A percentile compares a stretch with the other conserved stretches of the same genome.
phyloP scores from a whole-genome alignment of 2,113 vertebrate species.

The Gnathonemus longibarbis region DNA sequence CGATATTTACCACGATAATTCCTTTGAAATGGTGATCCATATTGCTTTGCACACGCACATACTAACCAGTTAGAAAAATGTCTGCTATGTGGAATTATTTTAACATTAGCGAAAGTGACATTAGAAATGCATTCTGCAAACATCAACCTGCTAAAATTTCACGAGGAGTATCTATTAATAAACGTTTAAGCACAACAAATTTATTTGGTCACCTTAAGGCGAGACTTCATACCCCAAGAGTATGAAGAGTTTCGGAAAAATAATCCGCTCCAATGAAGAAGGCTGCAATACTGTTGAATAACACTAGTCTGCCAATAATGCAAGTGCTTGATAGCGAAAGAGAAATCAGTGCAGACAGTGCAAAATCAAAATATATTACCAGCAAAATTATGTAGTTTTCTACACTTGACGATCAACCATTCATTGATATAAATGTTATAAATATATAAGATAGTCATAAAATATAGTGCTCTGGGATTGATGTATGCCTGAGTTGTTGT shows the following conservation, averaged over 20 bases:
- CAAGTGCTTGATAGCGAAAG: neutral
- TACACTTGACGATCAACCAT: neutral
- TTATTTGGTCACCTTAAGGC: neutral
- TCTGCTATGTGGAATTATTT: neutral
- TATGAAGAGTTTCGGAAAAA: neutral
- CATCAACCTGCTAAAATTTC: too few species aligned
- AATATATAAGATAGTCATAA: neutral
- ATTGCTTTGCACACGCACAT: neutral
- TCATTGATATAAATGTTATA: neutral
- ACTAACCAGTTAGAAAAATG: neutral
- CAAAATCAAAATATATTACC: neutral
- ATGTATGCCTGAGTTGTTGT: neutral
- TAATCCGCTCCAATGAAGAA: neutral
- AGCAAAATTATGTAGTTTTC: neutral
- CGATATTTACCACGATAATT: neutral
- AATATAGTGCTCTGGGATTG: neutral
- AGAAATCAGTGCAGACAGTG: neutral
- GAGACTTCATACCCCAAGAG: neutral
- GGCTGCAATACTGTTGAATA: neutral
- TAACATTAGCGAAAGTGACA: too few species aligned
- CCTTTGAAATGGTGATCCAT: neutral
- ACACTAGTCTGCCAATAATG: neutral
- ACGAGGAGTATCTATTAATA: too few species aligned
- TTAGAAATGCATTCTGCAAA: too few species aligned
- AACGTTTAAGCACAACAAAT: too few species aligned